These are phyloP conservation scores for Artibeus jamaicensis DNA, from an alignment of 2,797 vertebrate species.

Conservation along the genomic window DNA sequence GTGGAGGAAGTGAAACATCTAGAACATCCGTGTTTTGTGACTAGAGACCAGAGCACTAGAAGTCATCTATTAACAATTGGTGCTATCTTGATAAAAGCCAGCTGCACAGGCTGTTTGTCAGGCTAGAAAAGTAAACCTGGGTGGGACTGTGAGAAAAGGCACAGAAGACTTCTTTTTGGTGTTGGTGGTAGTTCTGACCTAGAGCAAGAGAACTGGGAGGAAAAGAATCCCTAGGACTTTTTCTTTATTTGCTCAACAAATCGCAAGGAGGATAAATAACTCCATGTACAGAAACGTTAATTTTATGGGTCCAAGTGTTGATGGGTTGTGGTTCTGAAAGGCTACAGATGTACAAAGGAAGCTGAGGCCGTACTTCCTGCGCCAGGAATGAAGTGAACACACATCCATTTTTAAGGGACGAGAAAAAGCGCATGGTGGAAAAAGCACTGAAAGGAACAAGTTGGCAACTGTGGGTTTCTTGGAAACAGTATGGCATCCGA, in stretches of 20 bases:
- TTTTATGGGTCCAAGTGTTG: neutral
- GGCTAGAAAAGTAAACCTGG: neutral
- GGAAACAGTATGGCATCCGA: neutral
- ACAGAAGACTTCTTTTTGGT: neutral
- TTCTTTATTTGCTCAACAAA: neutral
- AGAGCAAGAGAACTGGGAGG: neutral
- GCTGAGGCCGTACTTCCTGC: neutral
- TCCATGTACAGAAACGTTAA: neutral
- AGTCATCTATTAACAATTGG: neutral
- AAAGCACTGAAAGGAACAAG: neutral
- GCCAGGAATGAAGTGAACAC: neutral
- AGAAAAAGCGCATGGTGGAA: neutral
- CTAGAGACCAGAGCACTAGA: neutral
- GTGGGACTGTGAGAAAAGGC: neutral
- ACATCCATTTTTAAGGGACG: neutral
- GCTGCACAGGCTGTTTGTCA: neutral
- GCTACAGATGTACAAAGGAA: neutral
- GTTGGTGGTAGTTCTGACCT: neutral
- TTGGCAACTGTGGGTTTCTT: neutral
- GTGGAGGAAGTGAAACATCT: neutral
- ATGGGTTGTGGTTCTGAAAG: neutral
- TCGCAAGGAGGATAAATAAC: neutral
- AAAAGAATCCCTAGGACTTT: neutral
- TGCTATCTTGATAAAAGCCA: constrained; percentile 1
- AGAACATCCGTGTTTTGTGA: neutral